Evolutionary conservation across 2,113 vertebrate genomes (phyloP), one percentile per base, ranked within the genome.

Genomic region (Osmerus eperlanus): DNA sequence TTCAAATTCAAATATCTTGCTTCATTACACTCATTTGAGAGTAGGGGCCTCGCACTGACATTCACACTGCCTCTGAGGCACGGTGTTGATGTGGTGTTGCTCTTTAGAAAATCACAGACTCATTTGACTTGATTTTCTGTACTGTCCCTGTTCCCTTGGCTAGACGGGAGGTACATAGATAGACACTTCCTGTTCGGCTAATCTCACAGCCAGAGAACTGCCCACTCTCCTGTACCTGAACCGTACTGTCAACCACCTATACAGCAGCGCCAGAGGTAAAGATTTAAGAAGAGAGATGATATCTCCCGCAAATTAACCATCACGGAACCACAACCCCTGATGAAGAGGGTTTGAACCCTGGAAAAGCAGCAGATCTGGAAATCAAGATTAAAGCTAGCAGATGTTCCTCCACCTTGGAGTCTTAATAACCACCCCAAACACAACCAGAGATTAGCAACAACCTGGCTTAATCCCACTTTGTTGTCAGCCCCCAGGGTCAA

Each of bases 401-500:
- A 89, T 92, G 90, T 89, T 92, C 80, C 72, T 83, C 71, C 86
- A 79, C 86, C 92, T 88, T 82, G 80, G 77, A 90, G 92, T 85
- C 83, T 80, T 85, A 87, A 87, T 85, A 87, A 87, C 60, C 81
- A 78, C 73, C 71, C 67, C 32, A 8, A 23, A 79, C 74, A 83
- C 81, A 79, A 75, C 67, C 81, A 78, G 77, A 88, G 75, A 88
- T 89, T 90, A 80, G 89, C 81, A 90, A 89, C 89, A 89, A 90
- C 88, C 84, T 87, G 80, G 86, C 71, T 82, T 86, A 89, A 91
- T 88, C 85, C 87, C 81, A 88, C 83, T 82, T 89, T 59, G 59
- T n/a, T 90, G 88, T 80, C 84, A 72, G 81, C 78, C 87, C 83
- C 74, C 59, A 80, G 82, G 67, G 78, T 61, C 76, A 80, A 70